phyloP scores from a whole-genome alignment of 2,888 invertebrate species.

The Ectemnius continuus region DNA sequence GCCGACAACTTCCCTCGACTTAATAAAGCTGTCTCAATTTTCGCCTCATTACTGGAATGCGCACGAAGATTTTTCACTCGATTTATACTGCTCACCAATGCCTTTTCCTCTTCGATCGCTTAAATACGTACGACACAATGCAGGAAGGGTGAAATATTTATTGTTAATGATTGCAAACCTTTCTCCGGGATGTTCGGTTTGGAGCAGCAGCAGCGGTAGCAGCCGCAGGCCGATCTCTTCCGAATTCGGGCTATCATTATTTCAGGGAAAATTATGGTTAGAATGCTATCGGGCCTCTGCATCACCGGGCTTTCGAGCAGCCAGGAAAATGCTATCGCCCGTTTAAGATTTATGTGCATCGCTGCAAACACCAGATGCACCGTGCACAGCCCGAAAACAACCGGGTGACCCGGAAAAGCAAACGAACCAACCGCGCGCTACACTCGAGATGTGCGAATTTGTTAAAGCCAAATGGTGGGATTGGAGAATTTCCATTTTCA shows the following conservation, averaged over 20 bases:
- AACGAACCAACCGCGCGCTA: too few species aligned
- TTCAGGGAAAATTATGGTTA: conserved; percentile 58
- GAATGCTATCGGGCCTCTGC: conserved; percentile 46
- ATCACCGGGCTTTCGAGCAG: conserved; percentile 51
- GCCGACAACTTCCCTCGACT: conserved; percentile 71
- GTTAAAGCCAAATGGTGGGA: too few species aligned
- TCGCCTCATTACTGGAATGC: conserved; percentile 73
- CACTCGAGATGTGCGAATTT: too few species aligned
- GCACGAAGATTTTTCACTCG: conserved; percentile 68
- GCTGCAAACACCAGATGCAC: conserved; percentile 9
- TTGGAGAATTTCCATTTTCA: too few species aligned
- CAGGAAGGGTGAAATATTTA: too few species aligned
- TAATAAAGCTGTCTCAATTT: conserved; percentile 77
- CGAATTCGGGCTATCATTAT: conserved; percentile 49
- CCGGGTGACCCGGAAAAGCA: conserved; percentile 12
- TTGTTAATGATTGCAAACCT: too few species aligned
- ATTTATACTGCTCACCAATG: conserved; percentile 48
- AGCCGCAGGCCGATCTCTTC: conserved; percentile 19
- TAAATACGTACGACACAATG: conserved; percentile 3
- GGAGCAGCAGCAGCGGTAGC: not conserved
- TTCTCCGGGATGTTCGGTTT: not conserved
- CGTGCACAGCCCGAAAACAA: conserved; percentile 28
- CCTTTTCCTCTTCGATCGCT: not conserved
- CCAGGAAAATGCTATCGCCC: conserved; percentile 55
- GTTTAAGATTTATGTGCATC: conserved; percentile 44